These are phyloP conservation scores for Actinemys pallida DNA, from an alignment of 2,113 vertebrate species.

Conservation along the genomic window DNA sequence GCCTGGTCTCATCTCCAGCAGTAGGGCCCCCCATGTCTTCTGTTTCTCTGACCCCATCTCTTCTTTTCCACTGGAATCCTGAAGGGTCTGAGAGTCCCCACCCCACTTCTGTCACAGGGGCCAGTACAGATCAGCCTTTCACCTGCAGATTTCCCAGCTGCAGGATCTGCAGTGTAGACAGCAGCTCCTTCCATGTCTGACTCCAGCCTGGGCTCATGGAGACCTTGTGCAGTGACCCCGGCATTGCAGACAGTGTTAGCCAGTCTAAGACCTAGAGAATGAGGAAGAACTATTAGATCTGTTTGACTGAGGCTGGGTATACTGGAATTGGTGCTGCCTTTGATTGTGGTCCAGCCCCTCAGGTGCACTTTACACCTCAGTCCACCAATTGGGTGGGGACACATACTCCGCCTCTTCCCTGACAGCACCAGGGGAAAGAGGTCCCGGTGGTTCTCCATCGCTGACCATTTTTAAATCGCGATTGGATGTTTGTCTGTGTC, in stretches of 20 bases:
- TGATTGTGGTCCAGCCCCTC: too few relatives aligned
- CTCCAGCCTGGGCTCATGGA: not conserved
- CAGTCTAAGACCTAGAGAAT: not conserved
- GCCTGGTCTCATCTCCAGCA: not conserved
- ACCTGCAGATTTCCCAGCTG: not conserved
- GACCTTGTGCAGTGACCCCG: not conserved
- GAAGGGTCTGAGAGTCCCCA: not conserved
- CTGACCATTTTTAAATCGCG: too few relatives aligned
- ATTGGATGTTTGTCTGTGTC: too few relatives aligned
- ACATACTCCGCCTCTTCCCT: too few relatives aligned
- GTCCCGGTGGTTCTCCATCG: too few relatives aligned
- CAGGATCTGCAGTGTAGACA: not conserved
- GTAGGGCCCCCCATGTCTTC: not conserved
- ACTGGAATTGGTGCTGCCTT: too few relatives aligned
- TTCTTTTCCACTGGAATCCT: not conserved
- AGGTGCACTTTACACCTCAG: not conserved
- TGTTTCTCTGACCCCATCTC: not conserved
- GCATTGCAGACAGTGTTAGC: not conserved
- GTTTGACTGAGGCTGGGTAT: too few relatives aligned
- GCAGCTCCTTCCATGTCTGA: not conserved
- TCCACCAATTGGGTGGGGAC: conserved; percentile 3
- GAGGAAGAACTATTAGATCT: too few relatives aligned
- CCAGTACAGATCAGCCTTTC: not conserved
- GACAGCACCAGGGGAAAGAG: too few relatives aligned
- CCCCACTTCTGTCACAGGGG: not conserved